Percentiles rank a stretch among this genome's conserved stretches.
phyloP scores from a whole-genome alignment of 2,113 vertebrate species.

The Hypocryptadius cinnamomeus region DNA sequence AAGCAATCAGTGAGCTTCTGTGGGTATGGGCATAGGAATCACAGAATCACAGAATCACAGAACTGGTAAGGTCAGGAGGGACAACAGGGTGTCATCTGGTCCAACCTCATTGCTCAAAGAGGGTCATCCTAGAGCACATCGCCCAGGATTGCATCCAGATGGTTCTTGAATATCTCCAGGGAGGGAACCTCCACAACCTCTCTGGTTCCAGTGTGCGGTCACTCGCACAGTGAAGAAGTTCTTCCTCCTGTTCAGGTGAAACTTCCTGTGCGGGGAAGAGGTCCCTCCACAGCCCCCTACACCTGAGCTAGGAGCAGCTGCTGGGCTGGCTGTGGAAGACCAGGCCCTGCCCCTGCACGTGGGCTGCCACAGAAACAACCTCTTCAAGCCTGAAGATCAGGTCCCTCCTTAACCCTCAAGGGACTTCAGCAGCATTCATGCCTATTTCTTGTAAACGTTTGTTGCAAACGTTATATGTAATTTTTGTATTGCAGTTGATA shows the following conservation, averaged over 20 bases:
- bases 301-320: neutral
- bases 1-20: neutral
- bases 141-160: neutral
- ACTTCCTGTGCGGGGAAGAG: neutral
- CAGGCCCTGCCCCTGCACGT: neutral
- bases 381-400: neutral
- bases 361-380: neutral
- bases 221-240: neutral
- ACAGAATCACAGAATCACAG: neutral
- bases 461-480: slow-evolving; percentile 28
- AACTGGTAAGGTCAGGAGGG: neutral
- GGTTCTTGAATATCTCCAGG: neutral
- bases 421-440: neutral
- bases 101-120: neutral
- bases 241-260: neutral
- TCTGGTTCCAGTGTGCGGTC: neutral
- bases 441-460: slow-evolving; percentile 30
- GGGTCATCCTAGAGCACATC: neutral
- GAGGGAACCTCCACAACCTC: neutral
- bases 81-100: too few relatives aligned
- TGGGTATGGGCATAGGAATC: neutral
- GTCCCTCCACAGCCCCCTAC: neutral
- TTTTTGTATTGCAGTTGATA: slow-evolving; percentile 47
- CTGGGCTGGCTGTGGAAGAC: neutral
- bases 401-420: neutral